A percentile compares a stretch with the other conserved stretches of the same genome.
phyloP scores from a whole-genome alignment of 2,888 invertebrate species.

The Aplocera efformata region DNA sequence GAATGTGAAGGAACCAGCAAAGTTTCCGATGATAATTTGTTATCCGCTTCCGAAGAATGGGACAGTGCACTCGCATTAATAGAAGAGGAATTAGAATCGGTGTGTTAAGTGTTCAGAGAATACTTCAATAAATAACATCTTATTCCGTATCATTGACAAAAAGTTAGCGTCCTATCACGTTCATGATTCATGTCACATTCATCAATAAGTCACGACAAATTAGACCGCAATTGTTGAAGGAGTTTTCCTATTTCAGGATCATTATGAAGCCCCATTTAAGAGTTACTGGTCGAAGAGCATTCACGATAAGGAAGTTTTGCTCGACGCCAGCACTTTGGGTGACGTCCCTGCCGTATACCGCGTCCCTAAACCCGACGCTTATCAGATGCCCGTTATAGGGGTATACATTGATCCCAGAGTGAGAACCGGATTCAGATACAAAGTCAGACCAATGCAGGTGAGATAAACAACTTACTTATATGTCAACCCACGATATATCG shows the following conservation, averaged over 20 bases:
- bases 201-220: constrained; percentile 16
- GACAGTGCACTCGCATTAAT: constrained; percentile 15
- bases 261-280: constrained; percentile 50
- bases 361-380: constrained; percentile 79
- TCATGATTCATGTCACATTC: constrained; percentile 8
- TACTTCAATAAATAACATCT: not conserved
- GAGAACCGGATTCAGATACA: constrained; percentile 87
- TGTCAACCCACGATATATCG: constrained; percentile 37
- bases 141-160: not conserved
- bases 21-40: constrained; percentile 12
- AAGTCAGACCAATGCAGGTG: constrained; percentile 83
- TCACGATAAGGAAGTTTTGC: constrained; percentile 56
- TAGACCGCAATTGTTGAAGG: constrained; percentile 14
- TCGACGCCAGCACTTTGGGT: constrained; percentile 82
- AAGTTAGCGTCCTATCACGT: constrained; percentile 4
- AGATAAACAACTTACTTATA: constrained; percentile 56
- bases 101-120: constrained; percentile 11
- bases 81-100: constrained; percentile 26
- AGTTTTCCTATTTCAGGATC: constrained; percentile 48
- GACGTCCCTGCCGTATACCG: constrained; percentile 84
- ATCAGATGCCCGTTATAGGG: constrained; percentile 86
- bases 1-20: constrained; percentile 18
- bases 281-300: constrained; percentile 52
- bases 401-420: constrained; percentile 87
- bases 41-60: constrained; percentile 11